Conservation (phyloP, 2,888 invertebrate species). For the Idaea biselata region DNA sequence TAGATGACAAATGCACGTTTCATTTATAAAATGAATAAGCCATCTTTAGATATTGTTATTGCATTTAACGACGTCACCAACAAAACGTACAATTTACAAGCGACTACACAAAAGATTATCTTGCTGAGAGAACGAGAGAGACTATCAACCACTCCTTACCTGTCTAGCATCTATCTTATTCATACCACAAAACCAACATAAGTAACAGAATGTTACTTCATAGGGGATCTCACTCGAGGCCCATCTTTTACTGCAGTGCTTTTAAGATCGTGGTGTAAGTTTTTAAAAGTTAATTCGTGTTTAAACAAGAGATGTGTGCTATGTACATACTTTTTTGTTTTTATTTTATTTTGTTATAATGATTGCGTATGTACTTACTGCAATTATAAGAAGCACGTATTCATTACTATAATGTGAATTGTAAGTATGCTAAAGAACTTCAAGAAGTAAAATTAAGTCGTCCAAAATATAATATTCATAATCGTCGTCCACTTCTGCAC, state of each 20-base stretch:
- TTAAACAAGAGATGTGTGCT: not conserved
- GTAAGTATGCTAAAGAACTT: too few relatives aligned
- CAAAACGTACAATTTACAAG: not conserved
- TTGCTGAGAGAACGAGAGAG: not conserved
- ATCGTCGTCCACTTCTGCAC: too few relatives aligned
- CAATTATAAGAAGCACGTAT: too few relatives aligned
- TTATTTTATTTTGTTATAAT: too few relatives aligned
- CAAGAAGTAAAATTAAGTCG: too few relatives aligned
- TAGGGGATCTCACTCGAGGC: not conserved
- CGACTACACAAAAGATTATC: not conserved
- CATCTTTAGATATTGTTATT: not conserved
- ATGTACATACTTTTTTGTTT: not conserved
- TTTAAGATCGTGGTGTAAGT: not conserved
- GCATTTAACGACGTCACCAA: not conserved
- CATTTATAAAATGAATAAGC: not conserved
- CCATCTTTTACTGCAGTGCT: not conserved
- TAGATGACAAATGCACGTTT: slow-evolving; percentile 9
- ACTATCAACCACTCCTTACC: not conserved
- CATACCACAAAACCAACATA: not conserved
- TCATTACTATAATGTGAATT: too few relatives aligned
- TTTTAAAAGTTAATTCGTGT: not conserved
- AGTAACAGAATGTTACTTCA: not conserved
- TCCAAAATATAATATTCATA: too few relatives aligned
- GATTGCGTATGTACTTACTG: too few relatives aligned
- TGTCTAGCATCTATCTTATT: not conserved